phyloP scores from a whole-genome alignment of 2,888 invertebrate species.

The Glyphotaelius pellucidus region DNA sequence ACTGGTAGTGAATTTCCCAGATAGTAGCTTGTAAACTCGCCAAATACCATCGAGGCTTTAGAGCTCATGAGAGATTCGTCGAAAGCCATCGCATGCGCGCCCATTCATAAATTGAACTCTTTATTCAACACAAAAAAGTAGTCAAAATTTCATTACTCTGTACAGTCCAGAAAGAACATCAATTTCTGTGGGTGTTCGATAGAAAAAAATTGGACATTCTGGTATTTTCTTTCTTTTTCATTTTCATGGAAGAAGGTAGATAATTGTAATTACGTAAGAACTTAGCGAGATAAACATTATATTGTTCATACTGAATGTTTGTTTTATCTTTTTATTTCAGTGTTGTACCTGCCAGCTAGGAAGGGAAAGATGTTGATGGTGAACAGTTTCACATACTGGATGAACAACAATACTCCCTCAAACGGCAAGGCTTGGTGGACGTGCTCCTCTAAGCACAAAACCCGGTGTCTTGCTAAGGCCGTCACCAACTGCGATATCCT shows the following conservation, averaged over 20 bases:
- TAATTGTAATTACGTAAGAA: background rate
- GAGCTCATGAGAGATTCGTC: too few relatives aligned
- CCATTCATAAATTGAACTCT: too few relatives aligned
- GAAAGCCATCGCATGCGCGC: too few relatives aligned
- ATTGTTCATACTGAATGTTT: background rate
- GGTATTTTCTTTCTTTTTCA: background rate
- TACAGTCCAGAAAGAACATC: background rate
- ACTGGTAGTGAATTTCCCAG: too few relatives aligned
- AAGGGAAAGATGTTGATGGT: conserved; percentile 75
- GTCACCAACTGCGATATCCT: conserved; percentile 17
- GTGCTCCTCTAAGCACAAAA: conserved; percentile 26
- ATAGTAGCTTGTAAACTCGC: too few relatives aligned
- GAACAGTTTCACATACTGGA: conserved; percentile 75
- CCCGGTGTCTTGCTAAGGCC: conserved; percentile 19
- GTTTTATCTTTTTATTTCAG: conserved; percentile 64
- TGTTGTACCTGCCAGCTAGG: conserved; percentile 74
- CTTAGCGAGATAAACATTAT: background rate
- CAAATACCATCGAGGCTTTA: too few relatives aligned
- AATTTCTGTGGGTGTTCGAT: too few relatives aligned
- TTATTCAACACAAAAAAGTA: background rate
- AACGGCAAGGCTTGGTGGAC: conserved; percentile 64
- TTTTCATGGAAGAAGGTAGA: background rate
- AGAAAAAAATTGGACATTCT: background rate
- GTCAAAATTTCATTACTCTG: too few relatives aligned
- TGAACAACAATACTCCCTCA: conserved; percentile 69